Percentiles rank a stretch among this genome's conserved stretches.
Evolutionary conservation across 2,113 vertebrate species (phyloP).

Genomic region (Rynchops niger): DNA sequence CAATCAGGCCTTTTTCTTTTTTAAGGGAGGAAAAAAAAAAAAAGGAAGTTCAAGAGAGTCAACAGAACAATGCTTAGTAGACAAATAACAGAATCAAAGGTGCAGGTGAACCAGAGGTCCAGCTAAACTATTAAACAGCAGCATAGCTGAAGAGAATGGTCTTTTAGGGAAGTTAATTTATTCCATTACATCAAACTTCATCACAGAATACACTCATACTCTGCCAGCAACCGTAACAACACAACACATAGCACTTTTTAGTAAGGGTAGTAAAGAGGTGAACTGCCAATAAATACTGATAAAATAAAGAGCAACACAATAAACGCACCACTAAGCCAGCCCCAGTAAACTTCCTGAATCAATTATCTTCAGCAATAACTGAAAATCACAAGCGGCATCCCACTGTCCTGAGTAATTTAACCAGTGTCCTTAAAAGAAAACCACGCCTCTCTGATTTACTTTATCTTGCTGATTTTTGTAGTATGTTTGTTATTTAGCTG

Average conservation of each 20-base stretch:
- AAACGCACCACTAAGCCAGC: background rate
- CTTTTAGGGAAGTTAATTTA: background rate
- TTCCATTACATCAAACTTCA: background rate
- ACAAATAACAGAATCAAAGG: conserved; percentile 12
- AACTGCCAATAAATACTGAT: background rate
- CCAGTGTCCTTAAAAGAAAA: background rate
- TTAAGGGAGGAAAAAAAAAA: background rate
- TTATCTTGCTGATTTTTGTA: background rate
- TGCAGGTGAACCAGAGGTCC: conserved; percentile 22
- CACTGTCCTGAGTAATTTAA: background rate
- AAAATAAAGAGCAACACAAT: background rate
- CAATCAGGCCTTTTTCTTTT: background rate
- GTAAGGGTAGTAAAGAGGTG: background rate
- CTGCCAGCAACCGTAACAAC: background rate
- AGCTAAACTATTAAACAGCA: background rate
- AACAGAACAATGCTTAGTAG: conserved; percentile 16
- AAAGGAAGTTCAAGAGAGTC: conserved; percentile 42
- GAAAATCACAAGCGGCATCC: background rate
- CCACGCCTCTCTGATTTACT: background rate
- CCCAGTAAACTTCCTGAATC: background rate
- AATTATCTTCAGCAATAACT: background rate
- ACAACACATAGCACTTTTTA: background rate
- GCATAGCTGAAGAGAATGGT: background rate
- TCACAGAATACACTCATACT: background rate
- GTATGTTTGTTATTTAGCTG: background rate